phyloP scores from a whole-genome alignment of 2,113 vertebrate species.

The Elephas maximus region DNA sequence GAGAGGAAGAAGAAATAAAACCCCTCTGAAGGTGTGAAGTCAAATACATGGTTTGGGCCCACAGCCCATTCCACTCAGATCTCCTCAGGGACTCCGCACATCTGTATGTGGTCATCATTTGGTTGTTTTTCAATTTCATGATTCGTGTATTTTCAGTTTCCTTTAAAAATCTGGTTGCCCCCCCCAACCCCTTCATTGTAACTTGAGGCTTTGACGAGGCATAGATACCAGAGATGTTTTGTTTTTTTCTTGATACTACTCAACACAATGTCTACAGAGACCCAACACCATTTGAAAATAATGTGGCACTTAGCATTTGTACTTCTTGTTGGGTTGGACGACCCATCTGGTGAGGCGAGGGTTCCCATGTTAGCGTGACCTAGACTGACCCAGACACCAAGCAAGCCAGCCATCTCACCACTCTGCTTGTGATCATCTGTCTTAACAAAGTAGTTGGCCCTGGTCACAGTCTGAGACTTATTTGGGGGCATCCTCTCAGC shows the following conservation, averaged over 20 bases:
- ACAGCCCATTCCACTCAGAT: background rate
- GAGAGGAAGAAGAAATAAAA: constrained; percentile 33
- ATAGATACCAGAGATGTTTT: background rate
- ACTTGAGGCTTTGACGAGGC: background rate
- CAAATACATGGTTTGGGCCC: background rate
- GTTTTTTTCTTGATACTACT: background rate
- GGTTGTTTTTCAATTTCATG: constrained; percentile 20
- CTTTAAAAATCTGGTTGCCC: background rate
- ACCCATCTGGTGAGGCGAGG: constrained; percentile 15
- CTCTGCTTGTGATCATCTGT: background rate
- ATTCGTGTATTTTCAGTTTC: constrained; percentile 51
- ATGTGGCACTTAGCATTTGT: background rate
- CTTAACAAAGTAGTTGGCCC: background rate
- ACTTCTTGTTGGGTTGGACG: background rate
- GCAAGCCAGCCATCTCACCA: background rate
- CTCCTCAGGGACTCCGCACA: background rate
- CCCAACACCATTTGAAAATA: background rate
- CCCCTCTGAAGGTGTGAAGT: constrained; percentile 42
- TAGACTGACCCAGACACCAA: background rate
- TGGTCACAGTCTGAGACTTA: background rate
- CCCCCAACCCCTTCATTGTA: background rate
- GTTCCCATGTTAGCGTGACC: constrained; percentile 9
- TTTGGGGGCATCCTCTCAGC: constrained; percentile 3
- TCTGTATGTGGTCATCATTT: background rate
- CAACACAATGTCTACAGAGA: background rate